phyloP scores from a whole-genome alignment of 2,797 vertebrate genomes.

The Protonibea diacanthus region DNA sequence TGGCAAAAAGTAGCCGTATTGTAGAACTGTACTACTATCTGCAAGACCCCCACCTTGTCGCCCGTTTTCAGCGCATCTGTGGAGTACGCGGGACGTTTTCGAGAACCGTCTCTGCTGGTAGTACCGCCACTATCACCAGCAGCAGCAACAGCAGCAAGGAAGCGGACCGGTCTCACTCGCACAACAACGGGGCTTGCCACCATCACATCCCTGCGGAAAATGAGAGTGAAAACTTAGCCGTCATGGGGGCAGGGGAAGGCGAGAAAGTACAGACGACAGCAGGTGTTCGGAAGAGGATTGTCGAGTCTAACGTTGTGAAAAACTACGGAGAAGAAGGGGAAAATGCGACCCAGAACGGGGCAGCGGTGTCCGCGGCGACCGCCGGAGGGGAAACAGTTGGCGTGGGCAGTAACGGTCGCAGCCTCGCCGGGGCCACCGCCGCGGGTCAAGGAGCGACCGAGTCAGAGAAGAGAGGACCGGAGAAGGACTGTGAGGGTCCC shows the following conservation, averaged over 20 bases:
- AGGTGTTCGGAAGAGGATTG: constrained; percentile 27
- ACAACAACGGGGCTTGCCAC: constrained; percentile 68
- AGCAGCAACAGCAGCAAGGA: neutral
- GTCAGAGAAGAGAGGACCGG: neutral
- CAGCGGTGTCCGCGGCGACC: constrained; percentile 8
- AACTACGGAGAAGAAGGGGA: constrained; percentile 27
- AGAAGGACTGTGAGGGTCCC: too few relatives aligned
- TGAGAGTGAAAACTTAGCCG: neutral
- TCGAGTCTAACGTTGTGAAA: neutral
- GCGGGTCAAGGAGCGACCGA: neutral
- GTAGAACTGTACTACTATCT: constrained; percentile 74
- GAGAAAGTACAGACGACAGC: neutral
- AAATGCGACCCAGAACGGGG: constrained; percentile 64
- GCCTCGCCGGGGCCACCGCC: neutral
- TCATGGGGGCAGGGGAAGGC: constrained; percentile 38
- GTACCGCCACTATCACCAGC: neutral
- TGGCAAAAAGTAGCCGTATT: constrained; percentile 65
- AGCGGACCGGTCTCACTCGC: constrained; percentile 33
- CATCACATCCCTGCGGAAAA: constrained; percentile 22
- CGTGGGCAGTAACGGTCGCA: neutral
- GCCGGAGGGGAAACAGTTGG: constrained; percentile 25
- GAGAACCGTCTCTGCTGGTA: constrained; percentile 15
- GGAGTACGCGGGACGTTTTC: constrained; percentile 86
- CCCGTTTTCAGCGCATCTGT: constrained; percentile 91
- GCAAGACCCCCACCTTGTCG: constrained; percentile 91